Evolutionary conservation across 2,113 vertebrate genomes (phyloP).

Genomic region (Chionomys nivalis): DNA sequence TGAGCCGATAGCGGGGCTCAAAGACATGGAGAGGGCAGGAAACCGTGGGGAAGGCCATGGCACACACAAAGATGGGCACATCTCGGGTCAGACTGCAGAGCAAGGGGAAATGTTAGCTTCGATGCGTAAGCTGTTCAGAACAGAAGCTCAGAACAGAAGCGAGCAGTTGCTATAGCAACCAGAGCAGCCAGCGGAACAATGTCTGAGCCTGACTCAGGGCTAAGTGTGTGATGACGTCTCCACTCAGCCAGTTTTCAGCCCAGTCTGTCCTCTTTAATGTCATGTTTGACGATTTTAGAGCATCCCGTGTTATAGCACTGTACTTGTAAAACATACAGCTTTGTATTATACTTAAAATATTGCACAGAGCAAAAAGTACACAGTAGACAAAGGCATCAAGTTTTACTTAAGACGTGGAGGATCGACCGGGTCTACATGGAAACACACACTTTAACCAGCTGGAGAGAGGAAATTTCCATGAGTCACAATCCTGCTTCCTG

Average conservation of each 20-base stretch:
- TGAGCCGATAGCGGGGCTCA: constrained; percentile 94
- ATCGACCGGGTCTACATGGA: not conserved
- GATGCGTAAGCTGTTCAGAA: not conserved
- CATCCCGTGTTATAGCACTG: not conserved
- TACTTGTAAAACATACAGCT: not conserved
- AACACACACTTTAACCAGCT: not conserved
- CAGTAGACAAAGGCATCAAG: not conserved
- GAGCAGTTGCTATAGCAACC: not conserved
- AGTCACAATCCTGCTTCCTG: not conserved
- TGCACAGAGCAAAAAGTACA: constrained; percentile 1
- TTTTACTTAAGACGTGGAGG: not conserved
- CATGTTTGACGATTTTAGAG: not conserved
- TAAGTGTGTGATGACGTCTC: not conserved
- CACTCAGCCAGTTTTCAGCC: not conserved
- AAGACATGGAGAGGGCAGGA: constrained; percentile 95
- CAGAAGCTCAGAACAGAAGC: rapidly evolving
- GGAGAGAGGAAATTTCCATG: not conserved
- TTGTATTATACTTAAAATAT: not conserved
- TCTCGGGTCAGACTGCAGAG: constrained; percentile 93
- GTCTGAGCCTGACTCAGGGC: not conserved
- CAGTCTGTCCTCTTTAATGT: not conserved
- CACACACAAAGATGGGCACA: constrained; percentile 96
- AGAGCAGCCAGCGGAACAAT: not conserved
- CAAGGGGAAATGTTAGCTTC: constrained; percentile 22
- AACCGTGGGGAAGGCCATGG: constrained; percentile 96